Conservation (phyloP, 2,113 vertebrate species). For the Elephas maximus region DNA sequence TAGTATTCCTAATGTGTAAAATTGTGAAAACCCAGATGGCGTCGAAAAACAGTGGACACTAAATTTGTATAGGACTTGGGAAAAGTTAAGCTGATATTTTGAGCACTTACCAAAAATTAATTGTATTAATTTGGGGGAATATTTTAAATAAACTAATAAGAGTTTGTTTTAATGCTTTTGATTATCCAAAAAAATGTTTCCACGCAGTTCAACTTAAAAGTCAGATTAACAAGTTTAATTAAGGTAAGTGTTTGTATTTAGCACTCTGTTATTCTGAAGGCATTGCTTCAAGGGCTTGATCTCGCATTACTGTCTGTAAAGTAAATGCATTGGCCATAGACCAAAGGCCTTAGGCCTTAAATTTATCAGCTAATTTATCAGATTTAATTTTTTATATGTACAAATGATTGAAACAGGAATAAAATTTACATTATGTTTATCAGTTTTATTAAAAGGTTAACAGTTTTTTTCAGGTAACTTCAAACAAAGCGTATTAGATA, state of each 20-base stretch:
- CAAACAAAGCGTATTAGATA: not conserved
- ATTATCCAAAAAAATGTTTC: conserved; percentile 31
- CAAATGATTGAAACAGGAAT: conserved; percentile 56
- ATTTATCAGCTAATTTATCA: conserved; percentile 9
- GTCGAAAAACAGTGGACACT: conserved; percentile 15
- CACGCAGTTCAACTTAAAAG: not conserved
- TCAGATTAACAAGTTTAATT: conserved; percentile 51
- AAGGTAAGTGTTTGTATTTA: conserved; percentile 67
- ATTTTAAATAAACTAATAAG: not conserved
- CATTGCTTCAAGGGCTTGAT: conserved; percentile 19
- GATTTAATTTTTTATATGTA: conserved; percentile 47
- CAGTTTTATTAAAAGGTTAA: conserved; percentile 60
- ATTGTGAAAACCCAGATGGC: conserved; percentile 30
- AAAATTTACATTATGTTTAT: not conserved
- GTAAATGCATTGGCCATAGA: conserved; percentile 51
- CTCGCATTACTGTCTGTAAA: conserved; percentile 6
- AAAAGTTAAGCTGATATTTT: conserved; percentile 33
- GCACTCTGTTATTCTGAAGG: conserved; percentile 3
- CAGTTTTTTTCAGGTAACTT: not conserved
- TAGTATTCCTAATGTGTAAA: conserved; percentile 45
- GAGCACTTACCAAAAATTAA: conserved; percentile 47
- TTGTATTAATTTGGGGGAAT: conserved; percentile 2
- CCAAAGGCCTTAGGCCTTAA: conserved; percentile 1
- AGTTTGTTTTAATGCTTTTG: conserved; percentile 46
- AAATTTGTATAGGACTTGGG: conserved; percentile 61